These are phyloP conservation scores for Sus scrofa DNA, from an alignment of 2,113 vertebrate genomes.

Conservation along the genomic window T2T-Sscrofa CM000817.6:55102501-55103000, in stretches of 20 bases:
- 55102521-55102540: background rate
- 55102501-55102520: background rate
- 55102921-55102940: background rate
- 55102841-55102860: background rate
- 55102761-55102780: background rate
- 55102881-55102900: background rate
- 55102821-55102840: background rate
- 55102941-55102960: background rate
- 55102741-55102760: background rate
- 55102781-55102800: background rate
- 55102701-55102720: background rate
- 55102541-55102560: background rate
- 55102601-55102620: background rate
- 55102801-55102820: rapidly evolving
- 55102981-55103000: background rate
- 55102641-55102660: background rate
- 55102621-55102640: background rate
- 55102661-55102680: background rate
- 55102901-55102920: background rate
- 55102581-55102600: background rate
- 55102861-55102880: rapidly evolving
- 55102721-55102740: background rate
- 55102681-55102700: rapidly evolving
- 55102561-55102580: background rate
- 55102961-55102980: background rate